Base-by-base conservation (phyloP, 2,888 invertebrate species). In the Phasia obesa region DNA sequence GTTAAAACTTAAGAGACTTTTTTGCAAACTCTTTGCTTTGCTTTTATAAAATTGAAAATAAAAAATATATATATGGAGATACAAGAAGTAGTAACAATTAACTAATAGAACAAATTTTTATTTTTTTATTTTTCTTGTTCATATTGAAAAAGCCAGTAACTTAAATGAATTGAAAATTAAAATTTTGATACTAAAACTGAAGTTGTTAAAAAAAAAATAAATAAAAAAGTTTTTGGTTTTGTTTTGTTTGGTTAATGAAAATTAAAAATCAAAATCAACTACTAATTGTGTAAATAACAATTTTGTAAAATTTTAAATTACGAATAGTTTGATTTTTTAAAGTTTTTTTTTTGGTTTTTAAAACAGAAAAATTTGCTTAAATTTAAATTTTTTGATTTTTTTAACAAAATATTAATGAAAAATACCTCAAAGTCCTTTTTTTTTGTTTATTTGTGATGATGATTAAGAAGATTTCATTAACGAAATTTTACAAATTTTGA, bases 351-450 rank as follows among this genome's bases (percentile, higher is more conserved):
- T 21, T 55, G 38, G 27, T 55, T 57, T 23, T 53, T 64, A 62
- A 70, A 83, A 79, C 60, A 38, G n/a, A 83, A 79, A 79, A 83
- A 53, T 60, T 77, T 79, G 71, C 83, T 79, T 67, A 83, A 76
- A 59, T 62, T 74, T 64, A 62, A 83, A 83, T 62, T 47, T 62
- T 67, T 85, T 38, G 17, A 42, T 64, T 86, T 87, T 87, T 49
- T 69, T 64, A 82, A 82, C 82, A 82, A 74, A 82, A 78, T 82
- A 82, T 55, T 75, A 9, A 76, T 79, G 83, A 83, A 76, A 88
- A 91, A 90, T 91, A 91, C 91, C 91, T 91, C 91, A 90, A 91
- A 91, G 91, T 91, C 91, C 91, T 91, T 90, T 86, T 84, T 83
- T 75, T 47, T 85, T 74, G 57, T 69, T 64, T 78, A 74, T 84